Evolutionary conservation across 2,888 invertebrate genomes (phyloP), one percentile per base, ranked within the genome.

Genomic region (Aphrophora alni): DNA sequence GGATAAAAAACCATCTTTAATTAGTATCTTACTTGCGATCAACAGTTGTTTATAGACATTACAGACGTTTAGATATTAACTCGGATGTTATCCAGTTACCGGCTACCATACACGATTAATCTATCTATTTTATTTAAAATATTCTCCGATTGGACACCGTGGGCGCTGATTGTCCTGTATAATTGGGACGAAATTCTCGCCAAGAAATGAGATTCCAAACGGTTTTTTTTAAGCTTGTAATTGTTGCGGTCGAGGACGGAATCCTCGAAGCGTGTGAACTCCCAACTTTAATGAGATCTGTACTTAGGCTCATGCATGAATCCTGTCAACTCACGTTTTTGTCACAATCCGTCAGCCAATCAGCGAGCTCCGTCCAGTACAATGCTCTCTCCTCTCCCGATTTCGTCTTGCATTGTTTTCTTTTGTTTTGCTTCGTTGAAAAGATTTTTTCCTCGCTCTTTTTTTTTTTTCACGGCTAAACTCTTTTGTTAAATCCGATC

Each of bases 401-500:
- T 59, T 59, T 59, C 59, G 59, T 4, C 21, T 21, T 21, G 59
- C 59, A 59, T 59, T 59, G 59, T 59, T 59, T 59, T 59, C 59
- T 59, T 21, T 59, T 59, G 68, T 74, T 68, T 74, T 79, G 74
- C 44, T 74, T 38, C 78, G 26, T 38, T 44, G 33, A 28, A 71
- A 24, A 59, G 25, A 38, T 44, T 51, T 69, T 78, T 78, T 78
- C 51, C 74, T 68, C 59, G 59, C 68, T 73, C 68, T 72, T 25
- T 74, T 73, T 73, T 51, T 79, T 79, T 79, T 74, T 79, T 72
- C 78, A 72, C 78, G 75, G 68, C 78, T 68, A 59, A 79, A 51
- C 78, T 79, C 78, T 74, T 78, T 79, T 79, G 78, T 79, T 74
- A 38, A 73, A 74, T 72, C 78, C 78, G 78, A 59, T 79, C 74